phyloP scores from a whole-genome alignment of 2,797 vertebrate species.

The Hippocampus kuda region DNA sequence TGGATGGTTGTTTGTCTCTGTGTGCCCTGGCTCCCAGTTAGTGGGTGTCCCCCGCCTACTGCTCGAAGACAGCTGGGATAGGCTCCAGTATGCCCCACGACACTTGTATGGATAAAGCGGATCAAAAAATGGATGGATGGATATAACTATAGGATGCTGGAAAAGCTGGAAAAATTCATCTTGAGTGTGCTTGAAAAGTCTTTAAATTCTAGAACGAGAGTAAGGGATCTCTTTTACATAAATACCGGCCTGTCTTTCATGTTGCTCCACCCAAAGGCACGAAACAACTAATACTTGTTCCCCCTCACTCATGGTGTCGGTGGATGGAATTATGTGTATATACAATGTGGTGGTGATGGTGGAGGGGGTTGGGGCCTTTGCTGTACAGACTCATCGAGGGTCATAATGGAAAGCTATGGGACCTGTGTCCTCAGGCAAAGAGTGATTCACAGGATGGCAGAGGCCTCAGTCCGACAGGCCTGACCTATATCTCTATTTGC shows the following conservation, averaged over 20 bases:
- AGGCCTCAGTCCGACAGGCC: conserved; percentile 82
- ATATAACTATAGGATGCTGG: neutral
- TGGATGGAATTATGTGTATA: conserved; percentile 41
- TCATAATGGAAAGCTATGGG: conserved; percentile 83
- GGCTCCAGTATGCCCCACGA: no score
- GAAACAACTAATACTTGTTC: conserved; percentile 71
- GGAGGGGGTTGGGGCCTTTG: conserved; percentile 24
- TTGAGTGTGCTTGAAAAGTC: neutral
- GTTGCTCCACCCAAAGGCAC: conserved; percentile 66
- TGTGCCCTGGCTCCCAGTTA: no score
- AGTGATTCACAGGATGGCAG: conserved; percentile 66
- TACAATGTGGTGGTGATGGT: conserved; percentile 3
- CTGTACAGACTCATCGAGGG: conserved; percentile 74
- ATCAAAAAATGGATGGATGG: no score
- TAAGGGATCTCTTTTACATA: conserved; percentile 4
- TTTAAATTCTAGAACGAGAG: neutral
- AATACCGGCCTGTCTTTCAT: conserved; percentile 52
- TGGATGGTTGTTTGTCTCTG: no score
- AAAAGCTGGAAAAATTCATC: neutral
- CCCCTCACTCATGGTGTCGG: conserved; percentile 67
- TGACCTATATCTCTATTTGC: conserved; percentile 82
- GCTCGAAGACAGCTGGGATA: no score
- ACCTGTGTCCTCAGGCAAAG: conserved; percentile 80
- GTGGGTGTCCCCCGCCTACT: no score
- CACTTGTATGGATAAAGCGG: no score